A percentile compares a stretch with the other conserved stretches of the same genome.
These are phyloP conservation scores for Pipra filicauda DNA, from an alignment of 2,113 vertebrate species.

Conservation along the genomic window DNA sequence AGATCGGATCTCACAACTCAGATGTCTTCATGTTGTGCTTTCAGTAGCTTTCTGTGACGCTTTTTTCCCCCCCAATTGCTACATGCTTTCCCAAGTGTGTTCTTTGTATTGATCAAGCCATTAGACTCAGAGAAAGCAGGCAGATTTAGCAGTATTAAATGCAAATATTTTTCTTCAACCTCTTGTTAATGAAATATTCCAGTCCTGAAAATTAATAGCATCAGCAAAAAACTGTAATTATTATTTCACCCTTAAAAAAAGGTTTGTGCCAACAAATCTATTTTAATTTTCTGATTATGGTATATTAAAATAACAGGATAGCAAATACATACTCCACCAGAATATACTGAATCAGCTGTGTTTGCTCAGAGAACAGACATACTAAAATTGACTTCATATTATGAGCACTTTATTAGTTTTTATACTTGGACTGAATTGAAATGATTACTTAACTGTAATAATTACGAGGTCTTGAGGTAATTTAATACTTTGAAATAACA, in stretches of 20 bases:
- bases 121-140: neutral
- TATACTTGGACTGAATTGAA: conserved; percentile 40
- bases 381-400: conserved; percentile 25
- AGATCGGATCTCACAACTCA: neutral
- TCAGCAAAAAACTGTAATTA: conserved; percentile 39
- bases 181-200: conserved; percentile 27
- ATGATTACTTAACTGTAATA: conserved; percentile 51
- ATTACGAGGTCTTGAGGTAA: conserved; percentile 41
- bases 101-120: neutral
- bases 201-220: conserved; percentile 16
- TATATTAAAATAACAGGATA: conserved; percentile 35
- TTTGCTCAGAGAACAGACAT: conserved; percentile 15
- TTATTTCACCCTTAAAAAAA: conserved; percentile 9
- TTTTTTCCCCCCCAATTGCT: neutral
- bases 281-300: conserved; percentile 36
- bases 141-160: conserved; percentile 24
- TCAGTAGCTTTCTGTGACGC: neutral
- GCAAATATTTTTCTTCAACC: conserved; percentile 5
- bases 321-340: conserved; percentile 5
- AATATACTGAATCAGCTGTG: conserved; percentile 44
- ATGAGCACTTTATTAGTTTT: conserved; percentile 43
- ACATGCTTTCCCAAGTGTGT: neutral
- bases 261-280: conserved; percentile 18
- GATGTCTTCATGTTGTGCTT: neutral
- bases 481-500: conserved; percentile 41